Percentiles rank a stretch among this genome's conserved stretches.
Evolutionary conservation across 2,888 invertebrate species (phyloP).

Genomic region (Halocaridina rubra): DNA sequence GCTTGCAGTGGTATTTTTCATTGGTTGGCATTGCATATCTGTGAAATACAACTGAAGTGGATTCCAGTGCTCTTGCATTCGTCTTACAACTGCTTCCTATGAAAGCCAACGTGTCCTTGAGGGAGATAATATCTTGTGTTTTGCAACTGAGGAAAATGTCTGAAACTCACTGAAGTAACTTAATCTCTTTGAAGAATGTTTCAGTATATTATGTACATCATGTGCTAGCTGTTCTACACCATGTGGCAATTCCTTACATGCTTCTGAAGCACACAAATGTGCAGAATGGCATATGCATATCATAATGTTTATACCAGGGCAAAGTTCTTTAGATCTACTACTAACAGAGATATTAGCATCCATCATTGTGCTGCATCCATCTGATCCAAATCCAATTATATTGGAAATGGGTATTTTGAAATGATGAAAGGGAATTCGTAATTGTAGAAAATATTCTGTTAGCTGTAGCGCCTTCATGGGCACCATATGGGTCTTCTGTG

Average conservation of each 20-base stretch:
- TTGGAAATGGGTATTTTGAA: background rate
- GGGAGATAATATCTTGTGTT: conserved; percentile 65
- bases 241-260: conserved; percentile 67
- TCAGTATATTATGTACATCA: conserved; percentile 65
- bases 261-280: conserved; percentile 66
- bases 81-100: conserved; percentile 66
- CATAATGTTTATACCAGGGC: conserved; percentile 58
- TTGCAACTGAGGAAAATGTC: conserved; percentile 65
- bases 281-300: conserved; percentile 67
- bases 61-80: conserved; percentile 55
- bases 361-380: conserved; percentile 16
- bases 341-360: background rate
- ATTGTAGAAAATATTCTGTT: background rate
- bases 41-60: background rate
- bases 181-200: conserved; percentile 61
- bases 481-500: background rate
- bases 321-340: background rate
- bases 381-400: conserved; percentile 12
- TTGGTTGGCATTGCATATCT: background rate
- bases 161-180: conserved; percentile 23
- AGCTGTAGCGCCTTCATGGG: background rate
- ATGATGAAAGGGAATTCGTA: background rate
- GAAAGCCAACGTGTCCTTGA: conserved; percentile 67
- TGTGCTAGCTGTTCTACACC: conserved; percentile 61
- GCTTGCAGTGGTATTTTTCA: background rate